Evolutionary conservation across 2,113 vertebrate genomes (phyloP).

Genomic region (Petrocephalus microphthalmus): DNA sequence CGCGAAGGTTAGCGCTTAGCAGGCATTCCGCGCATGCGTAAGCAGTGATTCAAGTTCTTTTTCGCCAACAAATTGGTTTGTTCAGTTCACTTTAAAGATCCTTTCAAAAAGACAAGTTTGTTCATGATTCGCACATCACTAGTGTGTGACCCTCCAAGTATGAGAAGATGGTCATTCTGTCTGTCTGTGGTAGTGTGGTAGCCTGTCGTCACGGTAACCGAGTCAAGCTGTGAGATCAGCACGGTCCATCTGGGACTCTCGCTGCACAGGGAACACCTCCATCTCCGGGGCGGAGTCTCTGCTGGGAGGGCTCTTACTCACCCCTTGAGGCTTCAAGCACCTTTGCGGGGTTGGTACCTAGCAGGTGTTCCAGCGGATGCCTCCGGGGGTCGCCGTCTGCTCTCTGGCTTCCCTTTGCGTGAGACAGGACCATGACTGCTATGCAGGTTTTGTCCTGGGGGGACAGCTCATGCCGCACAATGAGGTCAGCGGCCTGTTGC

Average conservation of each 20-base stretch:
- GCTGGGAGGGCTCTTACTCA: background rate
- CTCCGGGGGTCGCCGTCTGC: background rate
- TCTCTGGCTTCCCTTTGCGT: background rate
- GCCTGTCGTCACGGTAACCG: slow-evolving; percentile 4
- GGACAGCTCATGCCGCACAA: background rate
- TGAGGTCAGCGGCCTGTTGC: slow-evolving; percentile 2
- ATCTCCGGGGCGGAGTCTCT: background rate
- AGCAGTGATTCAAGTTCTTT: too few species aligned
- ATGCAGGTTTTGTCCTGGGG: background rate
- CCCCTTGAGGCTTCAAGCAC: background rate
- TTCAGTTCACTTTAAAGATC: too few species aligned
- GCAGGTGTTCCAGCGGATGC: background rate
- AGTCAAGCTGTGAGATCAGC: slow-evolving; percentile 34
- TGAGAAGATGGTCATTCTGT: background rate
- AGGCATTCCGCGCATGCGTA: too few species aligned
- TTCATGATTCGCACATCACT: too few species aligned
- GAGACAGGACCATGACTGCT: background rate
- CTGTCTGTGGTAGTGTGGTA: background rate
- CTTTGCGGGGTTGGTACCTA: background rate
- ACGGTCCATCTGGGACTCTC: slow-evolving; percentile 32
- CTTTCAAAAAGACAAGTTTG: too few species aligned
- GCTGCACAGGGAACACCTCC: background rate
- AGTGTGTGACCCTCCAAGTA: background rate
- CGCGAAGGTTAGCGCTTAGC: too few species aligned
- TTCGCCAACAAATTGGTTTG: too few species aligned